Evolutionary conservation across 2,888 invertebrate species (phyloP).

Genomic region (Hypena proboscidalis): DNA sequence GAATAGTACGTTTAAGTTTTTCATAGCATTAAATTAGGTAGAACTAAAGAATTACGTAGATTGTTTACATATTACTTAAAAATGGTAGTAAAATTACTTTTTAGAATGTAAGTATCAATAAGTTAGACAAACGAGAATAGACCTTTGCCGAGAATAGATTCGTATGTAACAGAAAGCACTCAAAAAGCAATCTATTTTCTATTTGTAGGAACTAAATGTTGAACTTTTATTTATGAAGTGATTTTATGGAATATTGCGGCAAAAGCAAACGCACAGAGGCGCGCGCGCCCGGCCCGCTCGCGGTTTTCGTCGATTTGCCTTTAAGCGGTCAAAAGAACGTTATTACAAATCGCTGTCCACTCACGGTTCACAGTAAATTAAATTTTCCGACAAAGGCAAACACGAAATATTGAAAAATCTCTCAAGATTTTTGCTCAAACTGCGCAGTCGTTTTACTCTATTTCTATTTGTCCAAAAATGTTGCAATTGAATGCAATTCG

Average conservation of each 20-base stretch:
- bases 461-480: slow-evolving; percentile 71
- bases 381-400: slow-evolving; percentile 34
- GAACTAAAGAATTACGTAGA: no score
- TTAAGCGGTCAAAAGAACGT: slow-evolving; percentile 9
- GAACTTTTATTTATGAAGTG: not conserved
- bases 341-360: slow-evolving; percentile 18
- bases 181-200: no score
- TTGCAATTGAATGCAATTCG: slow-evolving; percentile 79
- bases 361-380: slow-evolving; percentile 22
- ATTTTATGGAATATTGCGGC: slow-evolving; percentile 2
- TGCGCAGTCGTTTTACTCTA: slow-evolving; percentile 42
- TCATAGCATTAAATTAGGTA: no score
- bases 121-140: no score
- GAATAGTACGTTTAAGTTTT: no score
- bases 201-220: no score
- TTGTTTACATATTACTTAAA: no score
- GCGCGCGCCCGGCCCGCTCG: not conserved
- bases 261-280: slow-evolving; percentile 6
- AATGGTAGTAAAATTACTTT: no score
- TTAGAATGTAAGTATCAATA: no score
- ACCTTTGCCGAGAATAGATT: no score
- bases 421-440: slow-evolving; percentile 60
- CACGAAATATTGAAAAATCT: slow-evolving; percentile 44
- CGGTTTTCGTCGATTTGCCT: slow-evolving; percentile 17
- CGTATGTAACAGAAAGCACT: no score